phyloP scores from a whole-genome alignment of 2,888 invertebrate species.

The Diaphora mendica region DNA sequence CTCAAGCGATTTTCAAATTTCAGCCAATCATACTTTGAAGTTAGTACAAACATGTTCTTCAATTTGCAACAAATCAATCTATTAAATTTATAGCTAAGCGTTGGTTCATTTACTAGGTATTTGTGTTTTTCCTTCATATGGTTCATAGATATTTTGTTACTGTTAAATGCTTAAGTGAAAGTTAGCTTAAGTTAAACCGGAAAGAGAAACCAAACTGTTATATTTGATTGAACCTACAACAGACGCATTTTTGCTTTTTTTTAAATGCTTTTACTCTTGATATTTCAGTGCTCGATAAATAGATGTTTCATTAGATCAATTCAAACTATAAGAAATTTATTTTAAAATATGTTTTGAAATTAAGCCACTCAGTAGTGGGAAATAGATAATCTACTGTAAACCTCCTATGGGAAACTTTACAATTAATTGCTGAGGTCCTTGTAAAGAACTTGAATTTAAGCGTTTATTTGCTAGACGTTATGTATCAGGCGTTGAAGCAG shows the following conservation, averaged over 20 bases:
- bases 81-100: not conserved
- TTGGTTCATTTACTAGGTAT: not conserved
- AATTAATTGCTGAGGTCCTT: not conserved
- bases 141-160: too few relatives aligned
- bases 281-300: too few relatives aligned
- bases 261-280: too few relatives aligned
- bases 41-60: constrained; percentile 32
- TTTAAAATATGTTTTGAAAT: not conserved
- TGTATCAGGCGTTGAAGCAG: not conserved
- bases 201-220: too few relatives aligned
- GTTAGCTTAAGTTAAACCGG: too few relatives aligned
- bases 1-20: too few relatives aligned
- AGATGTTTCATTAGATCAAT: too few relatives aligned
- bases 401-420: not conserved
- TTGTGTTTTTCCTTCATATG: not conserved
- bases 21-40: constrained; percentile 55
- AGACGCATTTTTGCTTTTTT: too few relatives aligned
- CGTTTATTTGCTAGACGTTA: not conserved
- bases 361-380: not conserved
- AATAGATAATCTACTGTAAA: not conserved
- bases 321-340: too few relatives aligned
- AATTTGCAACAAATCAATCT: not conserved
- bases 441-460: not conserved
- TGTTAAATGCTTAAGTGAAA: too few relatives aligned
- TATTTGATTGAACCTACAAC: too few relatives aligned